Conservation (phyloP, 2,113 vertebrate species). For the Xiphophorus hellerii region DNA sequence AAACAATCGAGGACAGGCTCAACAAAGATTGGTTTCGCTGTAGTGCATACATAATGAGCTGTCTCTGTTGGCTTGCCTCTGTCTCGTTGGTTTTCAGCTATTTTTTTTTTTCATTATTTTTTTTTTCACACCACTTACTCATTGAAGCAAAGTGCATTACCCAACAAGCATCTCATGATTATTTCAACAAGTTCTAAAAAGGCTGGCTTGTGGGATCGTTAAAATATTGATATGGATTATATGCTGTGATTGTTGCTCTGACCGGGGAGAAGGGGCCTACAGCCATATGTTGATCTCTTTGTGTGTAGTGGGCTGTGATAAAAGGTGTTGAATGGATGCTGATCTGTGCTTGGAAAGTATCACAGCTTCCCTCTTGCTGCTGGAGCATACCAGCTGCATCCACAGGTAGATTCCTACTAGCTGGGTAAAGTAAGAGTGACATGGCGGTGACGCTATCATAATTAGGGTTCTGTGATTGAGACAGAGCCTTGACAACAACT, state of each 20-base stretch:
- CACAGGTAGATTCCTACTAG: slow-evolving; percentile 39
- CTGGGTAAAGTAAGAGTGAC: slow-evolving; percentile 18
- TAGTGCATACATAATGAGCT: slow-evolving; percentile 72
- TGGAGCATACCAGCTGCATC: slow-evolving; percentile 32
- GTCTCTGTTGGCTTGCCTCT: slow-evolving; percentile 47
- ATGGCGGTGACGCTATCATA: slow-evolving; percentile 6
- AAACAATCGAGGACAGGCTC: slow-evolving; percentile 74
- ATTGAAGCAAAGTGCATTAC: slow-evolving; percentile 67
- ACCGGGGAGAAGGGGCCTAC: slow-evolving; percentile 35
- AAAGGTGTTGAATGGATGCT: slow-evolving; percentile 49
- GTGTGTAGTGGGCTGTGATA: slow-evolving; percentile 59
- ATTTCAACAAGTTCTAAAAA: slow-evolving; percentile 74
- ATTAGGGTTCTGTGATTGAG: not conserved
- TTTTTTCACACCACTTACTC: slow-evolving; percentile 51
- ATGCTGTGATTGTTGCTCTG: slow-evolving; percentile 61
- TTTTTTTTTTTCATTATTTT: slow-evolving; percentile 14
- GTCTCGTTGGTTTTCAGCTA: slow-evolving; percentile 22
- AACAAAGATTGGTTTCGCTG: slow-evolving; percentile 73
- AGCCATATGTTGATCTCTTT: slow-evolving; percentile 55
- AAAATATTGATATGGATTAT: slow-evolving; percentile 71
- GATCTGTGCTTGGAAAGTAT: slow-evolving; percentile 64
- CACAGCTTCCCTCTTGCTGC: slow-evolving; percentile 27
- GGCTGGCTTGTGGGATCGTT: slow-evolving; percentile 57
- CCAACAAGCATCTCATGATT: slow-evolving; percentile 74
- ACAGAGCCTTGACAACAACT: slow-evolving; percentile 4